These are phyloP conservation scores for Lamprotornis superbus DNA, from an alignment of 2,113 vertebrate genomes.

Conservation along the genomic window DNA sequence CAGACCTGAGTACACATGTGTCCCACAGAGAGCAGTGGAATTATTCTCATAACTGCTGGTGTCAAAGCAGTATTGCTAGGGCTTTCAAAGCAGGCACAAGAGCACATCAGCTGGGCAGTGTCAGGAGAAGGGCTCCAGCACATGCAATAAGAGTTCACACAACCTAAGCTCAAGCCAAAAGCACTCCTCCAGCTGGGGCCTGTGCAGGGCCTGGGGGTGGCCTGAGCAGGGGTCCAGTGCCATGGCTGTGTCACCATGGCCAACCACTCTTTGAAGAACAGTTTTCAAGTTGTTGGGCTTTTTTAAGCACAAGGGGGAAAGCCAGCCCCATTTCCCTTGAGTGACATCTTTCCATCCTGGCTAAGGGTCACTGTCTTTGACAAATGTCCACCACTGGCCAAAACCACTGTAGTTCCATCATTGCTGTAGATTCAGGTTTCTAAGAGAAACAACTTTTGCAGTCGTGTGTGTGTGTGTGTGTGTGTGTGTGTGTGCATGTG, in stretches of 20 bases:
- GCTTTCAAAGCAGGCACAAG: not conserved
- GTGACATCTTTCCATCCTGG: not conserved
- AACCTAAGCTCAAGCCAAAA: not conserved
- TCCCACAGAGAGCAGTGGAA: not conserved
- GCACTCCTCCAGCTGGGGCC: not conserved
- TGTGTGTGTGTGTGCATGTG: not conserved
- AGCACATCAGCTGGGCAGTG: not conserved
- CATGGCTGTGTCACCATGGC: accelerated
- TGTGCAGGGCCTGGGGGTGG: accelerated
- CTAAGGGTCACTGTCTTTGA: not conserved
- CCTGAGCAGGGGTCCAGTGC: not conserved
- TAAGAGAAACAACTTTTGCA: not conserved
- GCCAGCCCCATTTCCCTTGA: not conserved
- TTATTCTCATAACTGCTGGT: not conserved
- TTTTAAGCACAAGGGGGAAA: not conserved
- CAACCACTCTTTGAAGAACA: not conserved
- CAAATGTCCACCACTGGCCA: accelerated
- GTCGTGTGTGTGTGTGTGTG: not conserved
- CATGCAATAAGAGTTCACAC: not conserved
- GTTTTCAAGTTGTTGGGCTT: not conserved
- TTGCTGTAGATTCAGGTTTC: not conserved
- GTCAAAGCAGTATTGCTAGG: not conserved
- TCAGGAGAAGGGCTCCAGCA: accelerated
- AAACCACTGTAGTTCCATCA: not conserved
- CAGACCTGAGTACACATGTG: not conserved